Conservation (phyloP, 2,888 invertebrate genomes). For the Morpho achilles region DNA sequence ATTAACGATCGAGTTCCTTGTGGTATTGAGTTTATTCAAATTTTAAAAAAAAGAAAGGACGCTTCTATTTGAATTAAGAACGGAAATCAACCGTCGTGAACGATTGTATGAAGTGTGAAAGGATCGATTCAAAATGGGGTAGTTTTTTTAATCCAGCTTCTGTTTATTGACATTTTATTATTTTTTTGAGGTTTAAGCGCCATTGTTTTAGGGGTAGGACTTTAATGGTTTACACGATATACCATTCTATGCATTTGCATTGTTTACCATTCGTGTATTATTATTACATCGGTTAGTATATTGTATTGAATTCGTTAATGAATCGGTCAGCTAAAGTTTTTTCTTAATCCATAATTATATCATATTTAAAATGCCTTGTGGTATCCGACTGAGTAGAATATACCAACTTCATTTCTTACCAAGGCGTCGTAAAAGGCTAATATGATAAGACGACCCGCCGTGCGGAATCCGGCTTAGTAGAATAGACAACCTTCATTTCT, state of each 20-base stretch:
- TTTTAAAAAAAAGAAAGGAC: constrained; percentile 60
- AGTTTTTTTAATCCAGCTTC: constrained; percentile 51
- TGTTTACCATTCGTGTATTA: not conserved
- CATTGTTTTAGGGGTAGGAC: constrained; percentile 38
- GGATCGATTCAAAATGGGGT: constrained; percentile 71
- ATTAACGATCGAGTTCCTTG: constrained; percentile 66
- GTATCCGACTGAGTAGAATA: too few species aligned
- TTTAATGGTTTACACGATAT: constrained; percentile 21
- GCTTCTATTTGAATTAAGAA: constrained; percentile 72
- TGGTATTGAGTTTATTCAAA: constrained; percentile 34
- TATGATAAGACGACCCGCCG: too few species aligned
- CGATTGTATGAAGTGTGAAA: constrained; percentile 75
- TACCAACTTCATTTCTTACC: too few species aligned
- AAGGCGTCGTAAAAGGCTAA: too few species aligned
- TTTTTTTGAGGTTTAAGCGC: constrained; percentile 40
- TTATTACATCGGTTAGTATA: not conserved
- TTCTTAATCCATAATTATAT: not conserved
- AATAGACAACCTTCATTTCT: too few species aligned
- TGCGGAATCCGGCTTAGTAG: too few species aligned
- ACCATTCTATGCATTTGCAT: constrained; percentile 7
- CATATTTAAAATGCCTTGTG: too few species aligned
- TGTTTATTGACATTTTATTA: constrained; percentile 64
- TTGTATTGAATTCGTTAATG: not conserved
- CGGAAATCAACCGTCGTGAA: constrained; percentile 75
- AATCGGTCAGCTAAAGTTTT: not conserved